A percentile compares a stretch with the other conserved stretches of the same genome.
Conservation (phyloP, 1,140 invertebrate genomes). For the Cotesia chilonis region DNA sequence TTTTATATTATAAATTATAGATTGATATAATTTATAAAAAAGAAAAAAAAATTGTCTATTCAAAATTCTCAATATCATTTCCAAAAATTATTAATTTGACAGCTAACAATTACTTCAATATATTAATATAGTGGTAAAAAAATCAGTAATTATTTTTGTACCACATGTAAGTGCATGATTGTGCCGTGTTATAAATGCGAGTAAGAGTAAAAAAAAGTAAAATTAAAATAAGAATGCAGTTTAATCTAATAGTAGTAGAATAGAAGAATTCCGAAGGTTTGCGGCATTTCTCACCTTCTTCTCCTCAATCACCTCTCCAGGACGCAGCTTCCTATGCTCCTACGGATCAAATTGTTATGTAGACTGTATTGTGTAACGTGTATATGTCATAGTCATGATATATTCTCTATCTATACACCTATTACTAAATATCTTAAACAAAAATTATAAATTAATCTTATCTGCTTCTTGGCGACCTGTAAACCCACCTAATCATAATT, state of each 20-base stretch:
- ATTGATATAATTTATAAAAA: no score
- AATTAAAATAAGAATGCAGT: not conserved
- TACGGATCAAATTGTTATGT: conserved; percentile 68
- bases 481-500: no score
- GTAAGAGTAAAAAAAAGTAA: conserved; percentile 30
- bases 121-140: no score
- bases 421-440: not conserved
- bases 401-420: conserved; percentile 6
- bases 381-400: conserved; percentile 43
- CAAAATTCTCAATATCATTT: no score
- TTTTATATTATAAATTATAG: no score
- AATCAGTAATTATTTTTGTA: not conserved
- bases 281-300: conserved; percentile 83
- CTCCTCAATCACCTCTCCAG: conserved; percentile 90
- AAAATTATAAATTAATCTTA: not conserved
- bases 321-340: conserved; percentile 87
- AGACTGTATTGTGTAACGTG: conserved; percentile 47
- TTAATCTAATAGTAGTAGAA: conserved; percentile 14
- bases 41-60: no score
- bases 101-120: no score
- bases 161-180: conserved; percentile 27
- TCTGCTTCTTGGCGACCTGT: no score
- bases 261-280: conserved; percentile 18
- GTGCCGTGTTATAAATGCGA: conserved; percentile 15
- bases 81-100: no score